These are phyloP conservation scores for Fulica atra DNA, from an alignment of 2,113 vertebrate species.

Conservation along the genomic window DNA sequence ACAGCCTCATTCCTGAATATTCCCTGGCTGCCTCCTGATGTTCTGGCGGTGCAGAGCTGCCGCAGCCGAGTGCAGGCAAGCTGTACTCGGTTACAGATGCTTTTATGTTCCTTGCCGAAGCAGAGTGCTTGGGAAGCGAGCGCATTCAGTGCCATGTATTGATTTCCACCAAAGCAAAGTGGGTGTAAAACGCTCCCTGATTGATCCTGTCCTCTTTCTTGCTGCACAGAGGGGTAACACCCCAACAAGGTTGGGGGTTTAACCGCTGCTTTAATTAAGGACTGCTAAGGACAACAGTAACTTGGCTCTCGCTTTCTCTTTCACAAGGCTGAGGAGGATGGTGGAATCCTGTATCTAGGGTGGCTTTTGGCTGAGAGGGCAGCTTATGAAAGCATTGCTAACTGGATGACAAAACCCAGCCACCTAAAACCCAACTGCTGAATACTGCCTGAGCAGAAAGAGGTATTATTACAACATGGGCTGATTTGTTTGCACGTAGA, in stretches of 20 bases:
- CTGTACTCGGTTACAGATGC: not conserved
- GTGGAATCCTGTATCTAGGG: not conserved
- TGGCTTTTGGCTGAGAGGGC: not conserved
- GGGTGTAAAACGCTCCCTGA: not conserved
- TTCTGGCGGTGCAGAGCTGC: slow-evolving; percentile 5
- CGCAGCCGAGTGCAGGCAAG: not conserved
- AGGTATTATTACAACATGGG: not conserved
- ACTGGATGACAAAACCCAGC: not conserved
- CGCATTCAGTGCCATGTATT: not conserved
- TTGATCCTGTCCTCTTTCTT: not conserved
- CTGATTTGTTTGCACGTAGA: not conserved
- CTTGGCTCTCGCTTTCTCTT: not conserved
- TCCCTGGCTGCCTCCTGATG: slow-evolving; percentile 7
- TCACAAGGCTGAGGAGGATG: not conserved
- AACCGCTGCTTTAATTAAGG: not conserved
- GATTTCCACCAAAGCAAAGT: not conserved
- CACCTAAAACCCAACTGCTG: not conserved
- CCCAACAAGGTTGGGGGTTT: not conserved
- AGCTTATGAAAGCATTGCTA: not conserved
- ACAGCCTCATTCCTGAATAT: slow-evolving; percentile 9
- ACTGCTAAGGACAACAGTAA: not conserved
- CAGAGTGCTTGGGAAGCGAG: not conserved
- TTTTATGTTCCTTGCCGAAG: not conserved
- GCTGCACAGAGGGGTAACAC: not conserved
- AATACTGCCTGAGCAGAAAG: not conserved